A percentile compares a stretch with the other conserved stretches of the same genome.
phyloP scores from a whole-genome alignment of 2,113 vertebrate genomes.

The Etheostoma spectabile region DNA sequence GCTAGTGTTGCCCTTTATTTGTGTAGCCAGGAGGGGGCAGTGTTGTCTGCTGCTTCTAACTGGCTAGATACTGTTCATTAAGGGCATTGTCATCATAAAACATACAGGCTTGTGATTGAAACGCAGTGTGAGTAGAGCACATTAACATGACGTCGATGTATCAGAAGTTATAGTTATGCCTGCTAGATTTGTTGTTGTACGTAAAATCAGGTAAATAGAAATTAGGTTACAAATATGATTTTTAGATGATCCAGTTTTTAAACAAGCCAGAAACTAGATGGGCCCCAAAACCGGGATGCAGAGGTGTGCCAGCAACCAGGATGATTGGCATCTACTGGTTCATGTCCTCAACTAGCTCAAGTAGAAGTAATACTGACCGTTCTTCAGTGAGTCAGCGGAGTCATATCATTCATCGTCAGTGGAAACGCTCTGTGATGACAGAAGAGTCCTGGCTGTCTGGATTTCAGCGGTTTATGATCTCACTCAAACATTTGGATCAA shows the following conservation, averaged over 20 bases:
- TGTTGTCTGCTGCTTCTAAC: slow-evolving; percentile 45
- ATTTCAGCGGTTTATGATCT: slow-evolving; percentile 18
- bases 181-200: slow-evolving; percentile 31
- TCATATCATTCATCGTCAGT: background rate
- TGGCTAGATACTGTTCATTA: slow-evolving; percentile 9
- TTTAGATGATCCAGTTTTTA: background rate
- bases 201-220: slow-evolving; percentile 38
- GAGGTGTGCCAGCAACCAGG: background rate
- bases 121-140: slow-evolving; percentile 13
- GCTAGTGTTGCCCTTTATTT: slow-evolving; percentile 44
- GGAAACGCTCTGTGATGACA: slow-evolving; percentile 28
- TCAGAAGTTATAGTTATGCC: slow-evolving; percentile 30
- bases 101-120: slow-evolving; percentile 47
- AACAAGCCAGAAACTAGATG: background rate
- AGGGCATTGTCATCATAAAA: slow-evolving; percentile 24
- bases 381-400: slow-evolving; percentile 22
- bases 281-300: background rate
- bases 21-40: slow-evolving; percentile 55
- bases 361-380: slow-evolving; percentile 12
- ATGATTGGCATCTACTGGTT: slow-evolving; percentile 31
- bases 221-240: slow-evolving; percentile 14
- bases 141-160: slow-evolving; percentile 12
- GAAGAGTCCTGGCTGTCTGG: background rate
- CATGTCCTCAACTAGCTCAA: slow-evolving; percentile 10
- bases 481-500: slow-evolving; percentile 10